Evolutionary conservation across 2,888 invertebrate species (phyloP), one percentile per base, ranked within the genome.

Genomic region (Tipula confusa): DNA sequence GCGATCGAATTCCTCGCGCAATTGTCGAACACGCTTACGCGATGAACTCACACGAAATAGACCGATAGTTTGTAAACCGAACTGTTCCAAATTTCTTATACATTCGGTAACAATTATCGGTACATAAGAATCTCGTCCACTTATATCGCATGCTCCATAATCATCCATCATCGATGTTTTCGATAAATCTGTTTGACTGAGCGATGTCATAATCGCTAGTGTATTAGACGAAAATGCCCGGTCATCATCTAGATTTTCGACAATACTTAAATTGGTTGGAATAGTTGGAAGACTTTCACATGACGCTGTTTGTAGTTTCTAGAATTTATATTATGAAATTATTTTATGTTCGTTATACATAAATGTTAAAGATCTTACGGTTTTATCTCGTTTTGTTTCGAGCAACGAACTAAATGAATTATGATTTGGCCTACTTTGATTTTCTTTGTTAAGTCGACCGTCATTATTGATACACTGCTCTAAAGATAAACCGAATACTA

Each of bases 1-100:
- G 85, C 93, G 93, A 90, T 98, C 97, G 90, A 98, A 97, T 85
- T 96, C 96, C 88, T 98, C 97, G 81, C 97, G 92, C 85, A 98
- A 90, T 96, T 97, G 96, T 89, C 97, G 92, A 79, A 97, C 96
- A 88, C 97, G 92, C 88, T 97, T 98, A 89, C 96, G 97, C 3
- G 97, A 97, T 38, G 97, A 94, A 85, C 97, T 96, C 81, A 98
- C 97, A 86, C 98, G 92, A 90, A 98, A 98, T 84, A 98, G 93
- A 1, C 98, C 98, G 18, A 97, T 91, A 79, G 96, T 96, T 87
- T 94, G 93, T 80, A 98, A 91, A 29, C 97, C 97, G 86, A 95
- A 92, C 83, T 92, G 91, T 87, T 97, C 94, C 85, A 98, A 91
- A 89, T 97, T 95, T 86, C 93, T 92, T 84, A 97, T 93, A 88